Evolutionary conservation across 2,888 invertebrate genomes (phyloP), one percentile per base, ranked within the genome.

Genomic region (Plemyria rubiginata): DNA sequence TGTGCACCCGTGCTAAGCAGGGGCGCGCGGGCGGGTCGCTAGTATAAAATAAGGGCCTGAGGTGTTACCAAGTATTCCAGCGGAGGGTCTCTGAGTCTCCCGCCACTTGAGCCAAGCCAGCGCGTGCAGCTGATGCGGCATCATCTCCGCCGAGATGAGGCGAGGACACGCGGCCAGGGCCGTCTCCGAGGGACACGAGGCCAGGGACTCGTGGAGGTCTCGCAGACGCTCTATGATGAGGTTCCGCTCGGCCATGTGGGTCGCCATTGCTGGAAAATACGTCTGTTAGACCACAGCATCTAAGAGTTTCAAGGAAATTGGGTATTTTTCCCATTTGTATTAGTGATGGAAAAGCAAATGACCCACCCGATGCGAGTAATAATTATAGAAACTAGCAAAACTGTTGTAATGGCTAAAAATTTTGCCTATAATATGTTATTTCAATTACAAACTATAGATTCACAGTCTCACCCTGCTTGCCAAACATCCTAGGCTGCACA

Each of bases 41-140:
- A n/a, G n/a, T n/a, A 29, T 6, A 29, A 29, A 29, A 29, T 29
- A 29, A n/a, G n/a, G n/a, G n/a, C 22, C 22, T 22, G 7, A 32
- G 11, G 15, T 13, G 15, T 60, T 60, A 94, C 97, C 97, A 54
- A 99, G 93, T 71, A 99, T 96, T 12, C 99, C 99, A 0, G 98
- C 98, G 40, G 95, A 88, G 0, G 97, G 97, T 55, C 95, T 95
- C 83, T 98, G 97, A n/a, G 92, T 92, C 88, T 99, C 99, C 16
- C 99, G 90, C 98, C 98, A 99, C 16, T 93, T 78, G 76, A 99
- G 91, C 98, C 99, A 99, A 11, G 96, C 94, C 0, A 99, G 87
- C 0, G 97, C 99, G 76, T 96, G 95, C 68, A 94, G 93, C 85
- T 99, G 99, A 87, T 99, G 98, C 9, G 94, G 89, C 96, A 98